A percentile compares a stretch with the other conserved stretches of the same genome.
phyloP scores from a whole-genome alignment of 2,888 invertebrate species.

The Limnephilus marmoratus region DNA sequence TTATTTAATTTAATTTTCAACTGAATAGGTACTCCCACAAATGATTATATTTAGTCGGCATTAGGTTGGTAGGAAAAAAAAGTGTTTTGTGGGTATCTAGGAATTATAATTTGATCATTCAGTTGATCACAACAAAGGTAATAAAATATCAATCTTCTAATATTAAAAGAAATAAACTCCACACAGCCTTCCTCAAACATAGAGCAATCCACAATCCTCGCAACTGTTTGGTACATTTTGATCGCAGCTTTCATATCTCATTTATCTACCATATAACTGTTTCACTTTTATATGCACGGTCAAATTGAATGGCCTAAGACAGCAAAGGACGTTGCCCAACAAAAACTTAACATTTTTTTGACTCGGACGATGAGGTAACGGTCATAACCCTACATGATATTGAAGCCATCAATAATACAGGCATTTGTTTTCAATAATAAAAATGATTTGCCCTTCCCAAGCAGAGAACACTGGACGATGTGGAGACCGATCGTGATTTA shows the following conservation, averaged over 20 bases:
- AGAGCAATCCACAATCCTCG: too few species aligned
- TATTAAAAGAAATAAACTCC: too few species aligned
- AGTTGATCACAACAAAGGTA: too few species aligned
- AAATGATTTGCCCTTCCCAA: conserved; percentile 38
- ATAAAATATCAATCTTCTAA: too few species aligned
- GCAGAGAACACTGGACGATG: background rate
- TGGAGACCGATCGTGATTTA: conserved; percentile 26
- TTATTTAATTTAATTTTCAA: too few species aligned
- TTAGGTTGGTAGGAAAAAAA: too few species aligned
- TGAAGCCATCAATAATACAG: conserved; percentile 8
- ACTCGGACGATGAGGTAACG: background rate
- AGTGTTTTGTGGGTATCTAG: too few species aligned
- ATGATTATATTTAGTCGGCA: too few species aligned
- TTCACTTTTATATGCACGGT: background rate
- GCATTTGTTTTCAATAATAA: conserved; percentile 40
- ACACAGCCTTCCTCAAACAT: too few species aligned
- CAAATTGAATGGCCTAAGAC: background rate
- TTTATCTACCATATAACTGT: background rate
- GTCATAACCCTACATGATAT: background rate
- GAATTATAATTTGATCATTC: too few species aligned
- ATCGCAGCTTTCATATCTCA: background rate
- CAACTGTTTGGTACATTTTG: too few species aligned
- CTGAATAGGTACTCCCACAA: too few species aligned
- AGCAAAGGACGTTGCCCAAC: conserved; percentile 3
- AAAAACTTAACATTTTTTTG: background rate